Conservation (phyloP, 2,888 invertebrate genomes). For the Luperina testacea region DNA sequence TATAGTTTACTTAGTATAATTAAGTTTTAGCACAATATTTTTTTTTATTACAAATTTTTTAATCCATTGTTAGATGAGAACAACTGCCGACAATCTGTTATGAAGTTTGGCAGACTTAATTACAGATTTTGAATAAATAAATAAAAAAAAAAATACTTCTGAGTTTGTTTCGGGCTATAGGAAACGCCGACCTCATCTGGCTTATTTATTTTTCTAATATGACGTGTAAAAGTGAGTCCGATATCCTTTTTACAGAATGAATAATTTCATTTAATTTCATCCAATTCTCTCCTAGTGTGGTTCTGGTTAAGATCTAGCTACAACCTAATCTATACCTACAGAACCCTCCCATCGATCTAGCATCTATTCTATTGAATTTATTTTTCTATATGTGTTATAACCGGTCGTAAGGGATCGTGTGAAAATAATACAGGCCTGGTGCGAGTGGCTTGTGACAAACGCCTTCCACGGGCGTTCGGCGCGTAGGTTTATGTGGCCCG, state of each 20-base stretch:
- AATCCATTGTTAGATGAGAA: too few species aligned
- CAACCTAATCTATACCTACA: conserved; percentile 36
- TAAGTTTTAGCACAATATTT: too few species aligned
- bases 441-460: conserved; percentile 61
- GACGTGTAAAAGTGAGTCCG: neutral
- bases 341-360: conserved; percentile 63
- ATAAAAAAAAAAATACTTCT: too few species aligned
- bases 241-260: neutral
- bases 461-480: conserved; percentile 30
- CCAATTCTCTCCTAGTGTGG: neutral
- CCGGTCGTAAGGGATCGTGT: conserved; percentile 84
- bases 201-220: neutral
- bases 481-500: conserved; percentile 40
- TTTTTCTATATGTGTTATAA: conserved; percentile 67
- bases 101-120: too few species aligned
- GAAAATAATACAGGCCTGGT: conserved; percentile 75
- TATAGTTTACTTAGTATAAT: too few species aligned
- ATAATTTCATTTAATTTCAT: neutral
- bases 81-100: too few species aligned
- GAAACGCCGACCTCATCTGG: neutral
- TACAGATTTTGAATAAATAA: too few species aligned
- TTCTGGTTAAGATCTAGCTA: neutral
- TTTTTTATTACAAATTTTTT: too few species aligned
- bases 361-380: conserved; percentile 68
- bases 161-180: too few species aligned